Conservation (phyloP, 2,888 invertebrate species). For the Drosophila pullipes region DNA sequence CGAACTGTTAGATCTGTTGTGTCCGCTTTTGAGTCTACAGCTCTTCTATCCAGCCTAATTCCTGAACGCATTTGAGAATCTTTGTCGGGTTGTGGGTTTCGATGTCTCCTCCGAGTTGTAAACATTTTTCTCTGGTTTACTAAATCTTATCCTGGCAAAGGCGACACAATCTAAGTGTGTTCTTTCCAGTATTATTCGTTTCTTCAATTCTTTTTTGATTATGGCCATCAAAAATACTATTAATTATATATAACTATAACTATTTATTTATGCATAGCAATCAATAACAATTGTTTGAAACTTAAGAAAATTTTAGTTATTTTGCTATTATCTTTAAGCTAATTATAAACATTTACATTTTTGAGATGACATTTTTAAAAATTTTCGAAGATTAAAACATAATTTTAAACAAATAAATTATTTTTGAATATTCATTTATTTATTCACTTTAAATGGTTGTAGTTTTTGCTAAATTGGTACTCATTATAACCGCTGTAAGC, state of each 20-base stretch:
- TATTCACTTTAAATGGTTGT: slow-evolving; percentile 3
- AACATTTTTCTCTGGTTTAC: too few species aligned
- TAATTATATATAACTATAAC: background rate
- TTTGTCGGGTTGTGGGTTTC: too few species aligned
- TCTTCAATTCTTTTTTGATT: background rate
- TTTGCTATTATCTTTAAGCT: background rate
- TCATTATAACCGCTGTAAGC: background rate
- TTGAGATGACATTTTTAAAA: background rate
- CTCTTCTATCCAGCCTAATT: too few species aligned
- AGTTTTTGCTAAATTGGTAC: background rate
- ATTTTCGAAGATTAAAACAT: too few species aligned
- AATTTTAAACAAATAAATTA: too few species aligned
- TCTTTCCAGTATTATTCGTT: background rate
- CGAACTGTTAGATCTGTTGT: too few species aligned
- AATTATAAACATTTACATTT: background rate
- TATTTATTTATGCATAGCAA: background rate
- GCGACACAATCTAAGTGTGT: background rate
- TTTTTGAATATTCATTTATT: background rate
- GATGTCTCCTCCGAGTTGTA: too few species aligned
- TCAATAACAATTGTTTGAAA: background rate
- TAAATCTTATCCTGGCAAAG: too few species aligned
- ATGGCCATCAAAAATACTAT: background rate
- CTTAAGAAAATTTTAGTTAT: background rate
- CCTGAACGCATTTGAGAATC: too few species aligned
- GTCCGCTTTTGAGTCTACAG: too few species aligned